Evolutionary conservation across 2,797 vertebrate genomes (phyloP).

Genomic region (Champsocephalus esox): DNA sequence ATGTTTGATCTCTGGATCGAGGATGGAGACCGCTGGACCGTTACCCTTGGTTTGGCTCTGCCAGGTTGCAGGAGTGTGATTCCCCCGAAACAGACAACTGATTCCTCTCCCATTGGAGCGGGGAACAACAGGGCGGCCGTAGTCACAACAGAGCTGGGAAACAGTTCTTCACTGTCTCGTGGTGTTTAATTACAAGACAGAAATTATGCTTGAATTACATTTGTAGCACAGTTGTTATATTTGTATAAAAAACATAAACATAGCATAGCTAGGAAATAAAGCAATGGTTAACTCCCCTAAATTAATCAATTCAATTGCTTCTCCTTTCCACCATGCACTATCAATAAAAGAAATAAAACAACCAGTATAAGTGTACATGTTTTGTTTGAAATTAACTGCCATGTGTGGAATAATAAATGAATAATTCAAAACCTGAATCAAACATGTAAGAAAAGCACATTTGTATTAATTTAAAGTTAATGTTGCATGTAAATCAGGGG

Average conservation of each 20-base stretch:
- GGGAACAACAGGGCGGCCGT: conserved; percentile 52
- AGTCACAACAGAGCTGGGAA: conserved; percentile 67
- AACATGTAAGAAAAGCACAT: too few relatives aligned
- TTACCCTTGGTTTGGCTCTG: conserved; percentile 39
- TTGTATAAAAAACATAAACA: too few relatives aligned
- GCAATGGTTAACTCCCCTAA: not conserved
- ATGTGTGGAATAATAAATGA: too few relatives aligned
- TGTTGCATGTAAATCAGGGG: too few relatives aligned
- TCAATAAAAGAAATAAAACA: too few relatives aligned
- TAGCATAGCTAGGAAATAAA: not conserved
- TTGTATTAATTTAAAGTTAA: too few relatives aligned
- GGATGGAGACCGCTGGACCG: conserved; percentile 27
- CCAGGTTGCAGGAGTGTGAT: conserved; percentile 53
- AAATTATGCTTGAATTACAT: conserved; percentile 4
- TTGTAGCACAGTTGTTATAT: not conserved
- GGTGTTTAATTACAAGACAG: conserved; percentile 30
- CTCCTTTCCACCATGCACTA: too few relatives aligned
- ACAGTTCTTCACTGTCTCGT: conserved; percentile 39
- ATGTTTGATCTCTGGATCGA: conserved; percentile 50
- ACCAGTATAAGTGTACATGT: too few relatives aligned
- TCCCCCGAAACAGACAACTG: conserved; percentile 38
- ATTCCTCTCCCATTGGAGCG: conserved; percentile 23
- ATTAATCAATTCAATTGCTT: not conserved
- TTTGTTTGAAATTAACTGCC: too few relatives aligned
- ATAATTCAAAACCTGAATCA: not conserved